Base-by-base conservation (phyloP, 1,140 invertebrate species). In the Drosophila truncata region DNA sequence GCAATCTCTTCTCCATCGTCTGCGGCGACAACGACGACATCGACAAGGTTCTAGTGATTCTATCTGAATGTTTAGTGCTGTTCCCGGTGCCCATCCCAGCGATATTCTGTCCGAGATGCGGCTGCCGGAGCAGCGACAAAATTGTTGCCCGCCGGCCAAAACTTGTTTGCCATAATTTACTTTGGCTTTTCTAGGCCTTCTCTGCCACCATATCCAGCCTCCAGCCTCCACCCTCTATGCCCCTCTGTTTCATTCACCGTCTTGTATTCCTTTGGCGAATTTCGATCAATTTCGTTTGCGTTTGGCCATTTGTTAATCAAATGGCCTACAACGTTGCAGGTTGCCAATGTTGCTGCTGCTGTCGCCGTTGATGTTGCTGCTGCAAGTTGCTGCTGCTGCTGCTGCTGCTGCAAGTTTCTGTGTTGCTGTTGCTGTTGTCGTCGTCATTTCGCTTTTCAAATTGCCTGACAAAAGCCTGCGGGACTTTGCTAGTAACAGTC, bases 91-190 rank as follows among this genome's bases (percentile, higher is more conserved):
- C 69, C 52, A 49, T 59, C 69, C 69, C 65, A 23, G 44, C 23
- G n/a, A 75, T 60, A 41, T 58, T 42, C 35, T 29, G 47, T 29
- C 29, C 39, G n/a, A 41, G 39, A 41, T 41, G 39, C 39, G 39
- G 39, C n/a, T n/a, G 39, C 39, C 27, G 47, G 11, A 20, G 47
- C 78, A 90, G 81, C 78, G 85, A 88, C 85, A 88, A 88, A 88
- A 90, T 90, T 90, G 85, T 77, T 90, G 85, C 86, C 85, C 86
- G 86, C 65, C 86, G 85, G 85, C 85, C 78, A 90, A 90, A 90
- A 90, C 85, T 90, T 90, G 85, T 90, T 90, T 90, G 85, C 85
- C 78, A 90, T 90, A 90, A 88, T 90, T 90, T 90, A 90, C 81
- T 90, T 88, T 76, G 84, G 76, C 75, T 59, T 74, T 73, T 78